Conservation (phyloP, 2,113 vertebrate genomes). For the Blennius ocellaris region DNA sequence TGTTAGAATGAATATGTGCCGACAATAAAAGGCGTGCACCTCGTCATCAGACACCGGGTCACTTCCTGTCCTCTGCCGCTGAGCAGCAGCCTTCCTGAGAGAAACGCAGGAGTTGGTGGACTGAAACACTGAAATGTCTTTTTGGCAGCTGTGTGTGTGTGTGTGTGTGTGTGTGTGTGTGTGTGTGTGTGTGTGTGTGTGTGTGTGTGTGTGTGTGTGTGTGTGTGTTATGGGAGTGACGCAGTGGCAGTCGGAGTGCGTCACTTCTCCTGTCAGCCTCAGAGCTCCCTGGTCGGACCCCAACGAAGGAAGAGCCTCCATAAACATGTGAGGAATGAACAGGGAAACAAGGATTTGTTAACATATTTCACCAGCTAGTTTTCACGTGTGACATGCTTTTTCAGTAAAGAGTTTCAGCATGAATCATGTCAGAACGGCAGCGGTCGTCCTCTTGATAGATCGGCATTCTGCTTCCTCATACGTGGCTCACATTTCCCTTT, state of each 20-base stretch:
- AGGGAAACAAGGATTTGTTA: too few species aligned
- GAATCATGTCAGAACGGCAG: too few species aligned
- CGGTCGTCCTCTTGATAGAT: too few species aligned
- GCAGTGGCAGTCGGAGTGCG: slow-evolving; percentile 59
- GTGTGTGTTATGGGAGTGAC: slow-evolving; percentile 55
- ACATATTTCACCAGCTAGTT: too few species aligned
- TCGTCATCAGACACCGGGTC: slow-evolving; percentile 6
- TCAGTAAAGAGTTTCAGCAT: too few species aligned
- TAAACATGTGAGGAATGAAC: slow-evolving; percentile 4
- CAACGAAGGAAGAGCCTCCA: not conserved
- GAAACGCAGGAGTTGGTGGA: slow-evolving; percentile 31
- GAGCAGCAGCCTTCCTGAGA: slow-evolving; percentile 15
- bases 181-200: slow-evolving; percentile 29
- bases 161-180: slow-evolving; percentile 29
- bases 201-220: slow-evolving; percentile 42
- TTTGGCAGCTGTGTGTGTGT: slow-evolving; percentile 47
- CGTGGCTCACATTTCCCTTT: too few species aligned
- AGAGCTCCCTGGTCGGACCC: slow-evolving; percentile 9
- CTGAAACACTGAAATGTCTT: slow-evolving; percentile 43
- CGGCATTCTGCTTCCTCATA: too few species aligned
- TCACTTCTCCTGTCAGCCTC: slow-evolving; percentile 54
- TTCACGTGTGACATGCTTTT: too few species aligned
- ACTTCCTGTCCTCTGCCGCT: slow-evolving; percentile 16
- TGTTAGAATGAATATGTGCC: not conserved
- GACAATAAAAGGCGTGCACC: not conserved